A percentile compares a stretch with the other conserved stretches of the same genome.
phyloP scores from a whole-genome alignment of 2,113 vertebrate genomes.

The Erythrocercus mccallii region DNA sequence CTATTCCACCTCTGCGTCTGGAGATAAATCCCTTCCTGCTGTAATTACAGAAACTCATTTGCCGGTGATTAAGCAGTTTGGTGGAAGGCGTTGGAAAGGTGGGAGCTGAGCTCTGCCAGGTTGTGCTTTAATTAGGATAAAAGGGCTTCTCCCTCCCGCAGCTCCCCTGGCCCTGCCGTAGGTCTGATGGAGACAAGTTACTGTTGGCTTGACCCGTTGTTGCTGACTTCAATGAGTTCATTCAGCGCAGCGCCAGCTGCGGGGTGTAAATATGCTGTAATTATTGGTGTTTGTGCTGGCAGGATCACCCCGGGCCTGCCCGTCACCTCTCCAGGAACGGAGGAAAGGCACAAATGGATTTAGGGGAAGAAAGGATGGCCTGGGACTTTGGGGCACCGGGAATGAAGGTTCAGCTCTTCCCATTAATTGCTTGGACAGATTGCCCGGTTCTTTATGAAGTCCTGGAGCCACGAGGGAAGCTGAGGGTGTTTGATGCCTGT shows the following conservation, averaged over 20 bases:
- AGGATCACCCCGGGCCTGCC: neutral
- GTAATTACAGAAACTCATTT: conserved; percentile 58
- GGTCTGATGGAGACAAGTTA: neutral
- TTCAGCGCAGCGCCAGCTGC: neutral
- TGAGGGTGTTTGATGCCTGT: neutral
- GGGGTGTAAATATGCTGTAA: neutral
- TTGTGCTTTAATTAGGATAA: conserved; percentile 46
- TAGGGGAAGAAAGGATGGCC: neutral
- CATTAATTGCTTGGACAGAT: neutral
- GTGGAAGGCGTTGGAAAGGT: conserved; percentile 46
- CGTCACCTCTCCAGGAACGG: neutral
- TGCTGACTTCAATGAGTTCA: neutral
- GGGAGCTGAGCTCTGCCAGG: neutral
- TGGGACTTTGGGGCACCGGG: neutral
- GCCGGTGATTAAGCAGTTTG: conserved; percentile 37
- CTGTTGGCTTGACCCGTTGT: neutral
- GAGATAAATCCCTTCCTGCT: conserved; percentile 31
- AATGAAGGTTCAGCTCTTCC: neutral
- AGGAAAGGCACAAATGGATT: neutral
- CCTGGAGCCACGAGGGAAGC: fast-evolving
- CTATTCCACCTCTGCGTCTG: neutral
- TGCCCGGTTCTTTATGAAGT: fast-evolving
- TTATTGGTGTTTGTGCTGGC: neutral
- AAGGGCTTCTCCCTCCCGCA: neutral
- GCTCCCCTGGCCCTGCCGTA: neutral